phyloP scores from a whole-genome alignment of 1,140 invertebrate genomes.

The Drosophila setifemur region DNA sequence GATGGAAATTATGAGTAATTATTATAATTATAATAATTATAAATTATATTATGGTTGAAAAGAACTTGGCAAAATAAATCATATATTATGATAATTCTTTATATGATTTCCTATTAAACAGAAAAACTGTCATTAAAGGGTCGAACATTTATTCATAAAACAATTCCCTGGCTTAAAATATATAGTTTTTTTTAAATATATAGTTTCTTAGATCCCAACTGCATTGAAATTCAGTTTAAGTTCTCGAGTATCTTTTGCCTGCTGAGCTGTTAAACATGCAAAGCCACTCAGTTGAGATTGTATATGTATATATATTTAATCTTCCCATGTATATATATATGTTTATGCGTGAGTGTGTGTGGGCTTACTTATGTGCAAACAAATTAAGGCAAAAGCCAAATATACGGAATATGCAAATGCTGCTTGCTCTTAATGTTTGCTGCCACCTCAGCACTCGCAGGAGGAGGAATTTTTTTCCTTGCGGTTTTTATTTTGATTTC shows the following conservation, averaged over 20 bases:
- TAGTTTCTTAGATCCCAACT: no score
- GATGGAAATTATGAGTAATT: no score
- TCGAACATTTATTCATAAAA: no score
- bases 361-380: slow-evolving; percentile 48
- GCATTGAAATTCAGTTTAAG: slow-evolving; percentile 14
- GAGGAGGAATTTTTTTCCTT: slow-evolving; percentile 50
- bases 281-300: slow-evolving; percentile 57
- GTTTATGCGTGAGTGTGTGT: no score
- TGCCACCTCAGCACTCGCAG: slow-evolving; percentile 31
- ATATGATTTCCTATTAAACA: no score
- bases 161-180: background rate
- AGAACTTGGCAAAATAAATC: no score
- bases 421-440: slow-evolving; percentile 71
- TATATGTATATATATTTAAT: no score
- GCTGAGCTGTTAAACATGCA: slow-evolving; percentile 60
- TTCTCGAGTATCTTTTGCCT: slow-evolving; percentile 26
- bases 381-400: slow-evolving; percentile 72
- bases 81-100: no score
- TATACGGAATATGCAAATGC: slow-evolving; percentile 75
- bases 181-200: slow-evolving; percentile 21
- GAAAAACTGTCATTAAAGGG: no score
- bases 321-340: no score
- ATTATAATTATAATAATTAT: no score
- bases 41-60: no score
- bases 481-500: slow-evolving; percentile 74